Evolutionary conservation across 2,113 vertebrate species (phyloP).

Genomic region (Poeciliopsis retropinna): DNA sequence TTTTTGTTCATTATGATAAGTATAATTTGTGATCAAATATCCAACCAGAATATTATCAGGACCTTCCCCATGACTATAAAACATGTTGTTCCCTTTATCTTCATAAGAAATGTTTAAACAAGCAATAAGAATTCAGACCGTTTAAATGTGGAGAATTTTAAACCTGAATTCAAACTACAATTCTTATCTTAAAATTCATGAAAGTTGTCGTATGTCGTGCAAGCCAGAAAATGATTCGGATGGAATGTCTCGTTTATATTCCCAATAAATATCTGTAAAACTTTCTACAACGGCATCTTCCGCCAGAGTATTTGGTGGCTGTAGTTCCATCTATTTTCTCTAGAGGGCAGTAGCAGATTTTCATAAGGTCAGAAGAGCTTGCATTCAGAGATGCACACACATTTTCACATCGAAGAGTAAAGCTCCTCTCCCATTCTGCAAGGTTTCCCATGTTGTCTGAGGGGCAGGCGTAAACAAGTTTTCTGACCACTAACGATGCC

Average conservation of each 20-base stretch:
- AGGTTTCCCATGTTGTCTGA: slow-evolving; percentile 51
- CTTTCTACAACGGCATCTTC: not conserved
- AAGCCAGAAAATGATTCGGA: not conserved
- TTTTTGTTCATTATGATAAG: too few species aligned
- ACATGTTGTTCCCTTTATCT: not conserved
- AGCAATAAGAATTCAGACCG: not conserved
- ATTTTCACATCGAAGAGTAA: not conserved
- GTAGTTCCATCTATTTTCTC: slow-evolving; percentile 18
- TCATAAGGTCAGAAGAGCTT: not conserved
- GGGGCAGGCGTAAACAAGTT: slow-evolving; percentile 22
- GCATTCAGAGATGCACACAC: not conserved
- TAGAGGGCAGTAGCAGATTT: slow-evolving; percentile 65
- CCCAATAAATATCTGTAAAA: not conserved
- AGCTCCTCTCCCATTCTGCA: not conserved
- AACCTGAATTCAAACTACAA: not conserved
- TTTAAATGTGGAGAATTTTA: not conserved
- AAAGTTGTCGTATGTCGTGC: not conserved
- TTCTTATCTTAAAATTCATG: not conserved
- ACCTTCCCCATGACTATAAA: not conserved
- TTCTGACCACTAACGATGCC: slow-evolving; percentile 43
- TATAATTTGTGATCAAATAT: too few species aligned
- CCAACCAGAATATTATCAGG: too few species aligned
- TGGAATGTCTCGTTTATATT: not conserved
- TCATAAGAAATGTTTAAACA: not conserved
- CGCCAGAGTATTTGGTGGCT: not conserved